Base-by-base conservation (phyloP, 2,797 vertebrate species). In the Urocyon cinereoargenteus region DNA sequence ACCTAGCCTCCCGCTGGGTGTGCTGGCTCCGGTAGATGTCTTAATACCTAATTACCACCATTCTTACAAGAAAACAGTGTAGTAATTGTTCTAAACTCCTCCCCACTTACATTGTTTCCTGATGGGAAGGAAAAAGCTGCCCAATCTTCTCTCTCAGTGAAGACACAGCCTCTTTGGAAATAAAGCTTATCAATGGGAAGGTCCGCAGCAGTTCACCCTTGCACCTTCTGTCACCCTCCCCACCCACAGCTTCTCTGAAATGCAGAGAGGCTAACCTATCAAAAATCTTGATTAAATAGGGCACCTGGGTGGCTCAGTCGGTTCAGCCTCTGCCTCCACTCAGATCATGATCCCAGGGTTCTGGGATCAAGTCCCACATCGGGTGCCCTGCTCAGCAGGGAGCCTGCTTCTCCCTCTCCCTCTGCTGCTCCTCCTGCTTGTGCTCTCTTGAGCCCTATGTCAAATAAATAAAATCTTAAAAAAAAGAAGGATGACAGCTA, bases 21-120 rank as follows among this genome's bases (percentile, higher is more conserved):
- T 96, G 10, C 84, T 70, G 53, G 90, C 84, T 94, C 49, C 51
- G 51, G 36, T 4, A 92, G 51, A 70, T 62, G 59, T 84, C 77
- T 94, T 97, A 92, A 93, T 85, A 95, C 86, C 66, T 90, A 96
- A 94, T 97, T 97, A 91, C 86, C 61, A 91, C 73, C 31, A 90
- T 90, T 59, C 87, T 96, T 64, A 53, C 84, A 81, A 94, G 94
- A 53, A 97, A 97, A 91, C 97, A 97, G 55, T n/a, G 2, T 19
- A 3, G 78, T 88, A 81, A 90, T 36, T 97, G 86, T 91, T 97
- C 75, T 90, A 81, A 97, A 84, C 6, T 0, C 31, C 81, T 97
- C 86, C 86, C 78, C 9, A 9, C 82, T 94, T 55, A 72, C 40
- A 3, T 88, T 53, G 53, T 53, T 40, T n/a, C 85, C 51, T 82